Base-by-base conservation (phyloP, 1,140 invertebrate species). In the Anadara kagoshimensis region DNA sequence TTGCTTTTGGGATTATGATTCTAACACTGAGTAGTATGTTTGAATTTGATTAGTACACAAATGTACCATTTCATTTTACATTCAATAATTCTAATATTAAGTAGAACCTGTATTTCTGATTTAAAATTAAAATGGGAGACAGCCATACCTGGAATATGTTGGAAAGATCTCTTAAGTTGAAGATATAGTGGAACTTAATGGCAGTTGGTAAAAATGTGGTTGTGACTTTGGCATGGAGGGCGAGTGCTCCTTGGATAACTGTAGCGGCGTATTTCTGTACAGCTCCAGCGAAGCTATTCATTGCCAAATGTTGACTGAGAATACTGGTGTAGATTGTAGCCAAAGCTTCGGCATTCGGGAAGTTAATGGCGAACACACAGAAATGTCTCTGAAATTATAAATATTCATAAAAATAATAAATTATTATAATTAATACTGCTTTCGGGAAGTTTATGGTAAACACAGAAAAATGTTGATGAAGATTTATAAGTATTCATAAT, bases 181-280 rank as follows among this genome's bases (percentile, higher is more conserved):
- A 99, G 70, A 98, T 94, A 81, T 99, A 99, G 89, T 98, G 97
- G 84, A 97, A 99, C 89, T 98, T 99, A 41, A 96, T 94, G 4
- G 97, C 97, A 26, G 97, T 98, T 4, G 97, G 97, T 56, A 98
- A 90, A 85, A 98, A 98, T 12, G 95, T 92, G 89, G 94, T 93
- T 11, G 93, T 92, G 3, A 95, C 93, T 90, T 96, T 95, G 79
- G 94, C 92, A 86, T 99, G 97, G 16, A 98, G 86, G 45, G 93
- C 92, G 26, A 98, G 91, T 0, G 96, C 93, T 22, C 95, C 95
- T 58, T 92, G 90, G 2, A 98, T 94, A 63, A 98, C 91, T 77
- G 93, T 94, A 22, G 92, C 89, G 1, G 90, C 85, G 44, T 93
- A 90, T 77, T 92, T 93, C 68, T 81, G 91, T 81, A 81, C 91